Base-by-base conservation (phyloP, 2,113 vertebrate genomes). In the Toxostoma redivivum region DNA sequence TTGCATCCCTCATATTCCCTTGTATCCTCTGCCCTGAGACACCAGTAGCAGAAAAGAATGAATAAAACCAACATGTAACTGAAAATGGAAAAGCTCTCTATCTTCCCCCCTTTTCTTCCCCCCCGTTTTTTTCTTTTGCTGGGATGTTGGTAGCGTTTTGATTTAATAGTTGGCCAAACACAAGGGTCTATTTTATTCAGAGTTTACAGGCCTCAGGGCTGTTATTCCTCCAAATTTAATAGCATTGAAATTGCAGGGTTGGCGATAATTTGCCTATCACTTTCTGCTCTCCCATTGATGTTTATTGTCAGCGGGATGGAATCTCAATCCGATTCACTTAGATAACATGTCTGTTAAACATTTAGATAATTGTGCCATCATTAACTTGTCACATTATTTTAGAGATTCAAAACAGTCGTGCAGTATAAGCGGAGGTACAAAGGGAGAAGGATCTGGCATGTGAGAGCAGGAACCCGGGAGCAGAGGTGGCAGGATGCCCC, bases 361-460 rank as follows among this genome's bases (percentile, higher is more conserved):
- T 99, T 99, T 99, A 98, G 98, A 99, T 99, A 99, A 99, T 99
- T 99, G 99, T 99, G 98, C 98, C 98, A 97, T 99, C 99, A 99
- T 99, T 99, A 99, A 99, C 98, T 99, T 99, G 99, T 99, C 99
- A 99, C 98, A 98, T 99, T 98, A 98, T 98, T 99, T 99, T 99
- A 99, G 98, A 97, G 98, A 98, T 97, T 98, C 98, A 97, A 98
- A 98, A 98, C 98, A 98, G 97, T 97, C 80, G 53, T 89, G 96
- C 54, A 70, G 97, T 97, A 61, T 15, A 90, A 97, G 97, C 45
- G 48, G 97, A 98, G 97, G 98, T 98, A 94, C 94, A 85, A 72
- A 83, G 93, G 72, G 64, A 70, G 81, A 42, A 31, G 7, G 47
- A 57, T 25, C 33, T 54, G 3, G 54, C 1, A 1, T 31, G 2